Evolutionary conservation across 1,140 invertebrate species (phyloP), one percentile per base, ranked within the genome.

Genomic region (Brachionus paranguensis): DNA sequence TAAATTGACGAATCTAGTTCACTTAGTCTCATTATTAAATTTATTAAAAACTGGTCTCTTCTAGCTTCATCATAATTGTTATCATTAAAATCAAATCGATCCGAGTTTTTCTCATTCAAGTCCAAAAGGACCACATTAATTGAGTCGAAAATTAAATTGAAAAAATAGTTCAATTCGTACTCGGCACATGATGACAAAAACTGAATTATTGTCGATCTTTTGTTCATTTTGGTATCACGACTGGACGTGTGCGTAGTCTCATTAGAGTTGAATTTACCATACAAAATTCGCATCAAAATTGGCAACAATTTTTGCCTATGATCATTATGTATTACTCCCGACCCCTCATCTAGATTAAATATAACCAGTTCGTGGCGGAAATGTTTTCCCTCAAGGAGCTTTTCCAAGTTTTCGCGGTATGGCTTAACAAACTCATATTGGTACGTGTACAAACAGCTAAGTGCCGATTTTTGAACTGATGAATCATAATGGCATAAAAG

Each of bases 181-280:
- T 94, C 92, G 50, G 92, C 91, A 86, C 94, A 93, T 8, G 95
- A 95, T 41, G 93, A 93, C 20, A 98, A 89, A 87, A 96, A 96
- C 78, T 94, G 91, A 72, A 97, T 90, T 14, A 97, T 92, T 64
- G 95, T 90, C 68, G 86, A 86, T 86, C 94, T 91, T 65, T 94
- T 90, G 47, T 92, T 87, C 84, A 93, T 91, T 17, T 92, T 92
- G 14, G 93, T 92, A 1, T 91, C 89, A 87, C 94, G 94, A 17
- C 94, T 94, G 0, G 92, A 91, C 0, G 92, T 92, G 84, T 92
- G 91, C 84, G 91, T 90, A 0, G 92, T 93, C 53, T 93, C 92
- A 87, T 93, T 94, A 27, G 92, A 91, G 37, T 92, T 91, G 93
- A 97, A 95, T 90, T 96, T 96, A 6, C 95, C 94, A 88, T 95